phyloP scores from a whole-genome alignment of 2,888 invertebrate genomes.

The Athripsodes cinereus region DNA sequence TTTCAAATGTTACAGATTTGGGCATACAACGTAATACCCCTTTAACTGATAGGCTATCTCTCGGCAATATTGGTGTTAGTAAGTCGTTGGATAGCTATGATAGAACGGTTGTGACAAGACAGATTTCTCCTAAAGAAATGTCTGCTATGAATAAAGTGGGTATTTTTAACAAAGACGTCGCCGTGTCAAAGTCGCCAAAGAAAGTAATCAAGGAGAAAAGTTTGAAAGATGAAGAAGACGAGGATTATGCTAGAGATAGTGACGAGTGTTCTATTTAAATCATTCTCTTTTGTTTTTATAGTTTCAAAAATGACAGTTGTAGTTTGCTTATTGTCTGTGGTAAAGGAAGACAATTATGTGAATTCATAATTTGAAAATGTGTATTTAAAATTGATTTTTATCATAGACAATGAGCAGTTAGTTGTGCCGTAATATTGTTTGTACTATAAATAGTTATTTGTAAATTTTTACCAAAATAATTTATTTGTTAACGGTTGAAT shows the following conservation, averaged over 20 bases:
- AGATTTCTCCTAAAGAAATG: constrained; percentile 40
- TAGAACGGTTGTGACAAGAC: constrained; percentile 41
- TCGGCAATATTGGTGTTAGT: constrained; percentile 39
- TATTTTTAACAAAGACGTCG: constrained; percentile 37
- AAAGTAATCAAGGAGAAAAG: constrained; percentile 38
- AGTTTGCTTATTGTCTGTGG: not conserved
- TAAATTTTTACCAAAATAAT: not conserved
- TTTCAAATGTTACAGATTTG: not conserved
- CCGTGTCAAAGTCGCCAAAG: constrained; percentile 40
- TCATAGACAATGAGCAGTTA: not conserved
- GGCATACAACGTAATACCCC: constrained; percentile 34
- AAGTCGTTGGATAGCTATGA: constrained; percentile 50
- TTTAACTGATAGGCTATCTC: constrained; percentile 28
- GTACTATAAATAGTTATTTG: not conserved
- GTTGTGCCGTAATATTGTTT: not conserved
- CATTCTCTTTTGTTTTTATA: not conserved
- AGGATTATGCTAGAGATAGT: constrained; percentile 52
- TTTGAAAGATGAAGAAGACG: constrained; percentile 41
- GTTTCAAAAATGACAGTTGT: not conserved
- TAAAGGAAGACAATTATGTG: not conserved
- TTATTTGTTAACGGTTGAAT: not conserved
- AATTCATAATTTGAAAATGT: not conserved
- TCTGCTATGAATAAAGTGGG: constrained; percentile 40
- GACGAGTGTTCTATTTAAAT: constrained; percentile 59
- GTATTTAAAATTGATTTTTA: not conserved